Evolutionary conservation across 2,113 vertebrate genomes (phyloP), one percentile per base, ranked within the genome.

Genomic region (Acanthisitta chloris): DNA sequence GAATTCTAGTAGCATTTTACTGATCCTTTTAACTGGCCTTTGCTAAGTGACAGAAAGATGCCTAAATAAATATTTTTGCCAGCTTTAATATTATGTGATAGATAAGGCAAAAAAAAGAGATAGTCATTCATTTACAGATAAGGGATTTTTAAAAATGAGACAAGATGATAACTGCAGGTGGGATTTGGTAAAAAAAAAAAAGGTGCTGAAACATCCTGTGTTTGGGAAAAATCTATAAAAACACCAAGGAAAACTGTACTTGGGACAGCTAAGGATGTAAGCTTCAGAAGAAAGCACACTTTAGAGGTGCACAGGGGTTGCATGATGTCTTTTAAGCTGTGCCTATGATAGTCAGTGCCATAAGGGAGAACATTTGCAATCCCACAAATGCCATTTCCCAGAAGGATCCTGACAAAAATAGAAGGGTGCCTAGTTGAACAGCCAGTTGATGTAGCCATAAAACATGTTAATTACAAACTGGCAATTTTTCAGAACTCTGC

Each of bases 21-120:
- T 51, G 23, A 42, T 40, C 18, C 34, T 31, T 86, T 49, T 57
- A 33, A 57, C 57, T 72, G n/a, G 34, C 77, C 76, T 90, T 90
- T 90, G 9, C 66, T 87, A 46, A 20, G 57, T 61, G 78, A 54
- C 61, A 91, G 54, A 70, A 92, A 81, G 18, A 72, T 45, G 92
- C 66, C 62, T 87, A 71, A 92, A 59, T 72, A 96, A 96, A 86
- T 34, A 59, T 61, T 72, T 76, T 86, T 90, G 10, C 48, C 23
- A 61, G n/a, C 7, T 61, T 29, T 67, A 81, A 23, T 42, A 58
- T 51, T 54, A 61, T 0, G 1, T 36, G 42, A 40, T 16, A 76
- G 40, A 59, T 70, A 77, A 82, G 48, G 36, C 25, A 91, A 89
- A 94, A 29, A 61, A 65, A n/a, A n/a, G n/a, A 88, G 45, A 34